Base-by-base conservation (phyloP, 2,888 invertebrate species). In the Amaurobius ferox region DNA sequence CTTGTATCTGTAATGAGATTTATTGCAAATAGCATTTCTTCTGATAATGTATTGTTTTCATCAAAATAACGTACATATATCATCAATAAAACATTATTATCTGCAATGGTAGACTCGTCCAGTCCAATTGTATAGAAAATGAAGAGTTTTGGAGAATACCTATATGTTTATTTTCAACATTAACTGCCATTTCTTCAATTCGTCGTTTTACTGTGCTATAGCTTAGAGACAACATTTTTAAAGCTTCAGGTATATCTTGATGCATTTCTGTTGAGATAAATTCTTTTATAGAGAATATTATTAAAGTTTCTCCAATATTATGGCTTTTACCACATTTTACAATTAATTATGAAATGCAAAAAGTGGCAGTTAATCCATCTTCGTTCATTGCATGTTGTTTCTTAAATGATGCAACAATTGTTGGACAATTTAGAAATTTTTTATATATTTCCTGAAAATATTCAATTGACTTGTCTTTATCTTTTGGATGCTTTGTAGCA, bases 131-230 rank as follows among this genome's bases (percentile, higher is more conserved):
- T 26, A 5, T 64, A 26, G 64, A 64, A 64, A 26, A 64, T 64
- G 28, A 64, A 64, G 30, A 64, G 13, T 28, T 64, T 16, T 19
- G 64, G 64, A 3, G 28, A 64, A 64, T 26, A 26, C 0, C 55
- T 64, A 6, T 26, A 5, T 19, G 23, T 64, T 64, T 64, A 0
- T 64, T 64, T 64, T 64, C 64, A 5, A 28, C 3, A 5, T 64
- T 64, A 64, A 64, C 64, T 64, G 23, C 64, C 30, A 64, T 64
- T 64, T 64, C 64, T 64, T 64, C 23, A 19, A 0, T 0, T 64
- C n/a, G 23, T 64, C 26, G 28, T 28, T 64, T 64, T 64, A 64
- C 7, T 28, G 11, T 64, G 30, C 64, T 64, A 64, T 64, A 0
- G 30, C 28, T 64, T 26, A 64, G 7, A 13, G 64, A 0, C 64